Percentiles rank a stretch among this genome's conserved stretches.
These are phyloP conservation scores for Caenorhabditis zanzibari DNA, from an alignment of 2,888 invertebrate species.

Conservation along the genomic window DNA sequence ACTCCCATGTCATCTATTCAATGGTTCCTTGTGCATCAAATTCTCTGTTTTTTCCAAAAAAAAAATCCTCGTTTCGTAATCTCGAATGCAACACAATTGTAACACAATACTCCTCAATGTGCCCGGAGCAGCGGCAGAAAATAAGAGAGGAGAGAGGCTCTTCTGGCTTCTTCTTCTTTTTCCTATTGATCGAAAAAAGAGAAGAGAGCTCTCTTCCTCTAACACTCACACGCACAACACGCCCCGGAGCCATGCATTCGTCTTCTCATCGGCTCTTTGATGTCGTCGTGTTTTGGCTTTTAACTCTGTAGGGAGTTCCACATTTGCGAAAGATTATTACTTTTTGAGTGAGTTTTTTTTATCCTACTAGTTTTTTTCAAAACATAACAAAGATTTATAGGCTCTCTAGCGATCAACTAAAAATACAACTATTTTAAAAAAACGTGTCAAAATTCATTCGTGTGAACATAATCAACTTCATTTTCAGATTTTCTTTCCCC, in stretches of 20 bases:
- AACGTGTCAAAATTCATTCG: too few species aligned
- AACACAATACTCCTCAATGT: constrained; percentile 31
- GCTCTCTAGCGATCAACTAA: too few species aligned
- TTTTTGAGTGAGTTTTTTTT: constrained; percentile 1
- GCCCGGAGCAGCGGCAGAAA: background rate
- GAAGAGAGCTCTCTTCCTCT: background rate
- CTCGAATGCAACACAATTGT: constrained; percentile 21
- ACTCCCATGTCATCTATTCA: too few species aligned
- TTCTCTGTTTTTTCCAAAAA: background rate
- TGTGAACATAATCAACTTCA: too few species aligned
- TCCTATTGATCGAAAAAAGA: constrained; percentile 19
- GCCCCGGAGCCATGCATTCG: constrained; percentile 1
- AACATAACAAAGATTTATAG: background rate
- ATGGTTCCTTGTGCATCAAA: too few species aligned
- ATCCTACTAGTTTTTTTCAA: background rate
- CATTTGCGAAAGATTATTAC: constrained; percentile 7
- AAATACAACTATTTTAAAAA: too few species aligned
- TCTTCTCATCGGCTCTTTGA: background rate
- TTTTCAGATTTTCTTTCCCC: too few species aligned
- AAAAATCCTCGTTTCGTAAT: background rate
- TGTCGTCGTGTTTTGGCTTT: constrained; percentile 14
- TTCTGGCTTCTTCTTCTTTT: constrained; percentile 23
- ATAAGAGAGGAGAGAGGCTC: constrained; percentile 1
- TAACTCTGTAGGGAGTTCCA: constrained; percentile 21
- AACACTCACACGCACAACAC: background rate